Percentiles rank a stretch among this genome's conserved stretches.
These are phyloP conservation scores for Drosophila pallidifrons DNA, from an alignment of 1,140 invertebrate species.

Conservation along the genomic window DNA sequence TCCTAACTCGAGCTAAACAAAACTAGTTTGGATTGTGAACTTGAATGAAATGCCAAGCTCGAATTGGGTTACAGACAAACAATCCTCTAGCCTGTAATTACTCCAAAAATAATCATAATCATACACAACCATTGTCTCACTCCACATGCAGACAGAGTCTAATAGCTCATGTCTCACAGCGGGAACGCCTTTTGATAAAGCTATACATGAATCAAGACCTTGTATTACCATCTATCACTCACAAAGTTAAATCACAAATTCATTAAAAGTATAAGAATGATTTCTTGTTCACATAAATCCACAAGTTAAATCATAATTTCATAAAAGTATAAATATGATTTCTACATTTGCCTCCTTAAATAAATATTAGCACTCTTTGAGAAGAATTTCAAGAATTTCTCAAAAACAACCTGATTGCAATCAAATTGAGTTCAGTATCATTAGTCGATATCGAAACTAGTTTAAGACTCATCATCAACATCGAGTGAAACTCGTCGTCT, in stretches of 20 bases:
- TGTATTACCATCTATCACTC: neutral
- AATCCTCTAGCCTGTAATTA: constrained; percentile 48
- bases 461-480: constrained; percentile 5
- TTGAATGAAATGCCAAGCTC: constrained; percentile 74
- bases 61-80: constrained; percentile 78
- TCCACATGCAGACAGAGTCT: constrained; percentile 22
- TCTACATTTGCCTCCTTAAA: neutral
- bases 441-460: constrained; percentile 31
- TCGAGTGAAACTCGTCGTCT: constrained; percentile 31
- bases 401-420: constrained; percentile 8
- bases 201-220: neutral
- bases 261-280: neutral
- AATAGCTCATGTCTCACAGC: constrained; percentile 2
- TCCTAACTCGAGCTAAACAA: constrained; percentile 21
- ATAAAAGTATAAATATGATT: neutral
- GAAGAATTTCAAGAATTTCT: neutral
- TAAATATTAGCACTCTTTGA: neutral
- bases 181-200: neutral
- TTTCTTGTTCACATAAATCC: neutral
- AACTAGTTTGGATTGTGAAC: constrained; percentile 69
- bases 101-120: constrained; percentile 29
- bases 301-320: neutral
- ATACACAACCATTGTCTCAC: constrained; percentile 16
- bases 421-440: constrained; percentile 31
- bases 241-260: neutral